A percentile compares a stretch with the other conserved stretches of the same genome.
phyloP scores from a whole-genome alignment of 1,140 invertebrate genomes.

The Agrypnia vestita region DNA sequence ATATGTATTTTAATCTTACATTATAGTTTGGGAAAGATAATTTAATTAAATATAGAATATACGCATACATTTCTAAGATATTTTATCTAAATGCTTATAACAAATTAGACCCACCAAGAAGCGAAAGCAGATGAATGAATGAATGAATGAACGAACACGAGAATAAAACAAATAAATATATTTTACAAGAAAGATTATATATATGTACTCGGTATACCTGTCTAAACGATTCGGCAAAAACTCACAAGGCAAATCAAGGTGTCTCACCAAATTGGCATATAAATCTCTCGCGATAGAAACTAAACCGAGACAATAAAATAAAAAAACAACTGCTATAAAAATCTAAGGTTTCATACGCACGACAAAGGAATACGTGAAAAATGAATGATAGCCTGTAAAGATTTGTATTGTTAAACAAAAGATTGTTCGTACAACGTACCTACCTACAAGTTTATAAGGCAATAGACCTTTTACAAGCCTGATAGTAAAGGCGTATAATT shows the following conservation, averaged over 20 bases:
- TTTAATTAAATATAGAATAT: too few relatives aligned
- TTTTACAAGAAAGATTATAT: too few relatives aligned
- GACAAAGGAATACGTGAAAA: not conserved
- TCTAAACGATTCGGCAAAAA: not conserved
- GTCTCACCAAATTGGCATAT: slow-evolving; percentile 1
- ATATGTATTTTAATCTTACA: too few relatives aligned
- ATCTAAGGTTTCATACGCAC: not conserved
- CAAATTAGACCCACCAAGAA: too few relatives aligned
- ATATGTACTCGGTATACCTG: too few relatives aligned
- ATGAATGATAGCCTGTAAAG: slow-evolving; percentile 17
- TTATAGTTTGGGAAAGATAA: too few relatives aligned
- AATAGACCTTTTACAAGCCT: slow-evolving; percentile 36
- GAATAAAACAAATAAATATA: too few relatives aligned
- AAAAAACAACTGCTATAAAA: not conserved
- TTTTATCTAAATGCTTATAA: too few relatives aligned
- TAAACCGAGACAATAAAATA: not conserved
- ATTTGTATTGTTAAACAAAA: slow-evolving; percentile 45
- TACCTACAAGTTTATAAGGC: slow-evolving; percentile 37
- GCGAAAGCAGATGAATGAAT: too few relatives aligned
- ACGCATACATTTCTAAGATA: too few relatives aligned
- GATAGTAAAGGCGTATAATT: slow-evolving; percentile 42
- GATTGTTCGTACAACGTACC: slow-evolving; percentile 11
- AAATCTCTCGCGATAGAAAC: not conserved
- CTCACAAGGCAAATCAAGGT: slow-evolving; percentile 9
- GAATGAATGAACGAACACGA: too few relatives aligned